Evolutionary conservation across 2,888 invertebrate genomes (phyloP).

Genomic region (Kryphioiulus occultus): DNA sequence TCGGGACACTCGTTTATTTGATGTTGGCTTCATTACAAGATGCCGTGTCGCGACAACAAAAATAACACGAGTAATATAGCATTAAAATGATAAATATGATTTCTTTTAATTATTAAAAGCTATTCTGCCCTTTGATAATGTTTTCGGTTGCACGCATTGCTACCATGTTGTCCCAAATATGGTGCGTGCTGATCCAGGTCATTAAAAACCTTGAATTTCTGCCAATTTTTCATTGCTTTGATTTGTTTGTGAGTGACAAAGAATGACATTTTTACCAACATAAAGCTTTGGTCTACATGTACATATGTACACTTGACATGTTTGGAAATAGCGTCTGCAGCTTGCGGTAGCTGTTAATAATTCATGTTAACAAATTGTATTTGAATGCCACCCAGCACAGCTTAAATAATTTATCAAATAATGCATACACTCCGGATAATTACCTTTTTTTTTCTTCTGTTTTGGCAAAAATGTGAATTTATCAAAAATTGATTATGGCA

Average conservation of each 20-base stretch:
- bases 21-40: conserved; percentile 17
- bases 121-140: not conserved
- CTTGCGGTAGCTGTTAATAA: not conserved
- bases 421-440: not conserved
- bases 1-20: conserved; percentile 9
- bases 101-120: not conserved
- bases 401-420: not conserved
- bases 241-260: not conserved
- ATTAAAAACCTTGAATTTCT: not conserved
- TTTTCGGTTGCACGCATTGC: not conserved
- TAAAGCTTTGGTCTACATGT: not conserved
- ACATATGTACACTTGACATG: not conserved
- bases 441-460: not conserved
- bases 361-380: not conserved
- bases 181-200: not conserved
- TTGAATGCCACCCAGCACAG: not conserved
- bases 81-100: conserved; percentile 23
- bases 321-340: not conserved
- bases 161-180: not conserved
- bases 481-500: not conserved
- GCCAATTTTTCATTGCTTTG: not conserved
- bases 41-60: not conserved
- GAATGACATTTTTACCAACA: not conserved
- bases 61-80: not conserved
- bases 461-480: not conserved